Conservation (phyloP, 2,888 invertebrate species). For the Leucoptera coffeella region DNA sequence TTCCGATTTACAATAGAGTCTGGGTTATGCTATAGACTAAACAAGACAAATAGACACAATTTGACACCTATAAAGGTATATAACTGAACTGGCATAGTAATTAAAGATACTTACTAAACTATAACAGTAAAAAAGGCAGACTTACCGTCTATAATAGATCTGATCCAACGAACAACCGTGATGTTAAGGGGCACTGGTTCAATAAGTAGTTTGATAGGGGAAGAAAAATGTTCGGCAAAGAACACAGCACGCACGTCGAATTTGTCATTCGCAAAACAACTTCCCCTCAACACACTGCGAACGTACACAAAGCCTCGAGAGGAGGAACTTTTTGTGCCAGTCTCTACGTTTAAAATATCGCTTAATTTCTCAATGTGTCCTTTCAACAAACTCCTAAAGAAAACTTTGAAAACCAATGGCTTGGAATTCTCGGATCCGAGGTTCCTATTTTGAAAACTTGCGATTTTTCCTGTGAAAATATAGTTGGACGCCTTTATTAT, state of each 20-base stretch:
- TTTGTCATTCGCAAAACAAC: slow-evolving; percentile 16
- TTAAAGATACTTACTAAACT: too few species aligned
- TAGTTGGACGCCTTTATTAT: slow-evolving; percentile 33
- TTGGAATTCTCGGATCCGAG: slow-evolving; percentile 17
- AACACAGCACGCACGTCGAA: slow-evolving; percentile 23
- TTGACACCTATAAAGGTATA: too few species aligned
- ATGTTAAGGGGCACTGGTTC: slow-evolving; percentile 39
- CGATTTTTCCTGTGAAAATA: slow-evolving; percentile 48
- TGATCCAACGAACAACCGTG: slow-evolving; percentile 32
- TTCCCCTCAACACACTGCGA: too few species aligned
- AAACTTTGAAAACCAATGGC: slow-evolving; percentile 36
- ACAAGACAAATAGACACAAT: too few species aligned
- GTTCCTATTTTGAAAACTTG: slow-evolving; percentile 23
- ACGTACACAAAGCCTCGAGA: slow-evolving; percentile 30
- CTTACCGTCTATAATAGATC: slow-evolving; percentile 44
- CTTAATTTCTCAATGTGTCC: slow-evolving; percentile 35
- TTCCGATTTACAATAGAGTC: too few species aligned
- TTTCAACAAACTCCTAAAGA: slow-evolving; percentile 36
- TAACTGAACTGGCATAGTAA: too few species aligned
- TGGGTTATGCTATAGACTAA: too few species aligned
- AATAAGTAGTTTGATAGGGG: slow-evolving; percentile 26
- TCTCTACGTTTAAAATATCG: slow-evolving; percentile 38
- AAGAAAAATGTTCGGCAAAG: slow-evolving; percentile 17
- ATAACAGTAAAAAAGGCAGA: too few species aligned
- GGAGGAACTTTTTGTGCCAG: slow-evolving; percentile 31